phyloP scores from a whole-genome alignment of 2,888 invertebrate species.

The Drosophila monieri region DNA sequence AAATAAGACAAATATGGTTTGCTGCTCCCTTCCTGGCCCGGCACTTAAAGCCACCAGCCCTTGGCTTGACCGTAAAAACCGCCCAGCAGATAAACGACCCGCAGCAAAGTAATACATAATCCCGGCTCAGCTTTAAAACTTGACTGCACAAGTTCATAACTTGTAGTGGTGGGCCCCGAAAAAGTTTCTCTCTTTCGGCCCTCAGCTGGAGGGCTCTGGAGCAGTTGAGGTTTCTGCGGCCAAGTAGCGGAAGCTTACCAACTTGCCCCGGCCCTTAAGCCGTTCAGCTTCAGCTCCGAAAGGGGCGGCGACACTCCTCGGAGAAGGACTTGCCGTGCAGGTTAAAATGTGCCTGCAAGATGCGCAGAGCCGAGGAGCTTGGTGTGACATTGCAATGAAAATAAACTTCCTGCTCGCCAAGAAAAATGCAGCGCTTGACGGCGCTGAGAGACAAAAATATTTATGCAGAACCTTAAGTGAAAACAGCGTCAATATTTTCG shows the following conservation, averaged over 20 bases:
- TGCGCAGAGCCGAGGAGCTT: conserved; percentile 19
- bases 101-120: conserved; percentile 76
- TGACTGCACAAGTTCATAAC: conserved; percentile 76
- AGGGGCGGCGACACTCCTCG: conserved; percentile 37
- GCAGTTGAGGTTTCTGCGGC: conserved; percentile 12
- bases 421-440: conserved; percentile 2
- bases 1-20: conserved; percentile 51
- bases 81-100: conserved; percentile 49
- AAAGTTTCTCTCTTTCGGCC: conserved; percentile 27
- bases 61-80: conserved; percentile 49
- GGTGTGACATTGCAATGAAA: conserved; percentile 59
- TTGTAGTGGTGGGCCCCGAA: conserved; percentile 47
- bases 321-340: conserved; percentile 35
- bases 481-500: conserved; percentile 57
- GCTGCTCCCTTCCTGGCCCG: background rate
- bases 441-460: conserved; percentile 61
- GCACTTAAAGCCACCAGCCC: background rate
- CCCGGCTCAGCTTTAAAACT: conserved; percentile 77
- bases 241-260: conserved; percentile 39
- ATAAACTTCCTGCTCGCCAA: conserved; percentile 43
- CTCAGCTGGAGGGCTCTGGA: conserved; percentile 2
- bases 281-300: conserved; percentile 36
- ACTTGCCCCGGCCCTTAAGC: conserved; percentile 62
- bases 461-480: conserved; percentile 61
- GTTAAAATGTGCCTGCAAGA: conserved; percentile 33